phyloP scores from a whole-genome alignment of 1,140 invertebrate genomes.

The Meloidogyne hapla region DNA sequence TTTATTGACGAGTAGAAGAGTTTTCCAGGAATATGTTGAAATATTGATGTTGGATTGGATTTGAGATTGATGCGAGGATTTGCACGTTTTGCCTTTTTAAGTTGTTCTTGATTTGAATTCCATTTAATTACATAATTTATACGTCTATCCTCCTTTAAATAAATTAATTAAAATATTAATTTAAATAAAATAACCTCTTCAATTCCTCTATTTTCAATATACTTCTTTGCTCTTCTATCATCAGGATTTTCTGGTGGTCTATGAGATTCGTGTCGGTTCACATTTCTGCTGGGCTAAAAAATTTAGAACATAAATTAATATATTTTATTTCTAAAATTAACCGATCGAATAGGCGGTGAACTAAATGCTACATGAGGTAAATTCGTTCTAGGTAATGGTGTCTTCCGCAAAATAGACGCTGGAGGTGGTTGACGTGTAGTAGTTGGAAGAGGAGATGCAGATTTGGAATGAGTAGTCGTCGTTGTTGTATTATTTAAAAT shows the following conservation, averaged over 20 bases:
- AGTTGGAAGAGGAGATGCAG: no score
- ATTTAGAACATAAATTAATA: no score
- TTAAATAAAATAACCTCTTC: no score
- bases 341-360: neutral
- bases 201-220: no score
- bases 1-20: neutral
- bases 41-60: constrained; percentile 6
- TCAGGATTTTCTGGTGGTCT: no score
- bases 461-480: neutral
- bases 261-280: no score
- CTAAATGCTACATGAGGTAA: neutral
- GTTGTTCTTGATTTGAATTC: neutral
- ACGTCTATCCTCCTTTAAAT: neutral
- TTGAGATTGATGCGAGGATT: neutral
- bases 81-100: neutral
- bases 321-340: neutral
- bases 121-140: neutral
- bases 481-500: neutral
- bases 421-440: neutral
- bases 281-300: no score
- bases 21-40: neutral
- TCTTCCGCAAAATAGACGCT: neutral
- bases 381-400: neutral
- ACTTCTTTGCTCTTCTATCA: no score
- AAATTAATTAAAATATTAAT: neutral